Conservation (phyloP, 2,113 vertebrate species). For the Neolamprologus ventralis region DNA sequence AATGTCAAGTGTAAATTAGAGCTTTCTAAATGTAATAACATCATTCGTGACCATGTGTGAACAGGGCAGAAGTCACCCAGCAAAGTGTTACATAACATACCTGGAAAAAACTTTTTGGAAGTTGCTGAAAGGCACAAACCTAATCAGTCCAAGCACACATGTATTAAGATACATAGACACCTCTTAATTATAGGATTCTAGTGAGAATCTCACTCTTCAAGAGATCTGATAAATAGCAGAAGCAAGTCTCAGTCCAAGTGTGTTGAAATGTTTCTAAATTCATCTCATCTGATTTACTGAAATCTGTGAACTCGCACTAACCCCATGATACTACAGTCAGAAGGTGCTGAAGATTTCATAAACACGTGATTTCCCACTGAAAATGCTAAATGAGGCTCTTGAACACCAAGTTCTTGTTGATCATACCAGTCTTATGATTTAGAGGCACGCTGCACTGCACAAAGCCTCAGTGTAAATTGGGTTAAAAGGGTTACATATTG, state of each 20-base stretch:
- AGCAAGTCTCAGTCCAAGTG: neutral
- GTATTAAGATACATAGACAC: neutral
- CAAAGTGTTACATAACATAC: neutral
- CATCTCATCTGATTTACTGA: neutral
- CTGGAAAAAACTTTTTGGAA: neutral
- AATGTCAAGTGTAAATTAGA: neutral
- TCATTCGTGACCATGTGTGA: neutral
- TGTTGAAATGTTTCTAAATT: neutral
- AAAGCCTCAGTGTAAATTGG: neutral
- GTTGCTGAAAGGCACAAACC: neutral
- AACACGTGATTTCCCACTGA: neutral
- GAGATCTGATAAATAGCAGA: neutral
- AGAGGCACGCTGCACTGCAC: neutral
- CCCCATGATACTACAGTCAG: neutral
- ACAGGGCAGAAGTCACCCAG: neutral
- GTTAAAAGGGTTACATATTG: neutral
- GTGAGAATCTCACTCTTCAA: neutral
- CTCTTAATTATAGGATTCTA: neutral
- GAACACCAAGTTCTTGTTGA: neutral
- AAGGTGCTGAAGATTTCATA: neutral
- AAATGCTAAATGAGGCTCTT: neutral
- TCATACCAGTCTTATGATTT: neutral
- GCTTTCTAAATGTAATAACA: neutral
- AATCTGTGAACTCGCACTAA: neutral
- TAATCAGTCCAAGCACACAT: neutral